Conservation (phyloP, 2,113 vertebrate genomes). For the Calonectris borealis region DNA sequence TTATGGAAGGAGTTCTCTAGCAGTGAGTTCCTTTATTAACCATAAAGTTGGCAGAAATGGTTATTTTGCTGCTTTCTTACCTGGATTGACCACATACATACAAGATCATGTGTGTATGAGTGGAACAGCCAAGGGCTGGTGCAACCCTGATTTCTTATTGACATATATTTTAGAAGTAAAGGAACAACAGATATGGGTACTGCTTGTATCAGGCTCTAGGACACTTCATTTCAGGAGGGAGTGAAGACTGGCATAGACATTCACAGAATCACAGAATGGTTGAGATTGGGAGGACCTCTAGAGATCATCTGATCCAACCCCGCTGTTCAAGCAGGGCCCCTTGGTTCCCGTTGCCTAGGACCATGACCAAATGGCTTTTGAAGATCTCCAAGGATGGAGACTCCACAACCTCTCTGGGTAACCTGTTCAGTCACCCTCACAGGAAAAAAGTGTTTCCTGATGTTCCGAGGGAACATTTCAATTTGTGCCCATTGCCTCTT, state of each 20-base stretch:
- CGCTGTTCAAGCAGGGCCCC: accelerated
- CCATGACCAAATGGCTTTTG: neutral
- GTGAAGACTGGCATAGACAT: neutral
- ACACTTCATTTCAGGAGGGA: neutral
- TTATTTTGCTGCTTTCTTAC: neutral
- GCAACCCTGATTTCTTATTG: neutral
- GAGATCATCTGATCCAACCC: neutral
- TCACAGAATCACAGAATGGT: neutral
- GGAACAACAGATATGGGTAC: neutral
- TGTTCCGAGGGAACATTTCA: neutral
- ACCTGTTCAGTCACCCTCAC: neutral
- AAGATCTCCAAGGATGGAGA: neutral
- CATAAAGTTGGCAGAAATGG: neutral
- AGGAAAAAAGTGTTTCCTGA: neutral
- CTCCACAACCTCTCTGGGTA: neutral
- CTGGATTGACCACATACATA: neutral
- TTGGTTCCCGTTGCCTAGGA: neutral
- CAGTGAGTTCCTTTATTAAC: neutral
- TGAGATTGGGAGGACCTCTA: neutral
- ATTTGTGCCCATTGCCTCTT: neutral
- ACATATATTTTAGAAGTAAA: neutral
- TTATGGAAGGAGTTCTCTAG: neutral
- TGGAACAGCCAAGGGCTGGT: neutral
- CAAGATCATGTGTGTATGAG: neutral
- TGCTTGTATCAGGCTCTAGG: neutral